Percentiles rank a stretch among this genome's conserved stretches.
phyloP scores from a whole-genome alignment of 2,113 vertebrate genomes.

The Cyprinodon brontotheroides region DNA sequence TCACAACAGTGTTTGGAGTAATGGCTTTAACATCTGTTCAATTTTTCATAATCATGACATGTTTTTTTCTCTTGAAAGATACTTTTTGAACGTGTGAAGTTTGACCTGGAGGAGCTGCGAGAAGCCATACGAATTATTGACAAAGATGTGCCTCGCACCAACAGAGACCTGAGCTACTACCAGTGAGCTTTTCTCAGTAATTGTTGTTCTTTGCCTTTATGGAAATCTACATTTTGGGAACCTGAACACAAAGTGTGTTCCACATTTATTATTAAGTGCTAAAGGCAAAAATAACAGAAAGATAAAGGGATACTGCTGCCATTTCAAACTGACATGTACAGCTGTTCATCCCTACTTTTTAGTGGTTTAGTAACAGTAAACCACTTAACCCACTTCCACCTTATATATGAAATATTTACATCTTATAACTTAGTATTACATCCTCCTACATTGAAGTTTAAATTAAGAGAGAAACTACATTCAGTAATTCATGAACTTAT shows the following conservation, averaged over 20 bases:
- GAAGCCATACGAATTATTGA: conserved; percentile 82
- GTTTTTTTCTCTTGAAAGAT: conserved; percentile 53
- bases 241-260: neutral
- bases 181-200: conserved; percentile 67
- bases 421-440: neutral
- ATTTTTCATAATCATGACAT: neutral
- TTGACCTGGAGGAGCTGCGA: conserved; percentile 75
- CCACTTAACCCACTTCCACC: neutral
- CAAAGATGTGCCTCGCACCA: conserved; percentile 82
- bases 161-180: conserved; percentile 79
- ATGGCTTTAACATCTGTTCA: too few relatives aligned
- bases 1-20: too few relatives aligned
- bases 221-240: neutral
- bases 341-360: neutral
- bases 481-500: neutral
- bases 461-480: neutral
- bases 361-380: neutral
- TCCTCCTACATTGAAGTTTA: neutral
- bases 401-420: neutral
- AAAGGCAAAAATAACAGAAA: neutral
- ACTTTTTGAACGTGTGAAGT: conserved; percentile 73
- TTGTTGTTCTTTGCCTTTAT: neutral
- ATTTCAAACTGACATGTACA: neutral
- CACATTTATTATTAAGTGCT: neutral
- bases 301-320: neutral